These are phyloP conservation scores for Coleophora deauratella DNA, from an alignment of 2,888 invertebrate species.

Conservation along the genomic window DNA sequence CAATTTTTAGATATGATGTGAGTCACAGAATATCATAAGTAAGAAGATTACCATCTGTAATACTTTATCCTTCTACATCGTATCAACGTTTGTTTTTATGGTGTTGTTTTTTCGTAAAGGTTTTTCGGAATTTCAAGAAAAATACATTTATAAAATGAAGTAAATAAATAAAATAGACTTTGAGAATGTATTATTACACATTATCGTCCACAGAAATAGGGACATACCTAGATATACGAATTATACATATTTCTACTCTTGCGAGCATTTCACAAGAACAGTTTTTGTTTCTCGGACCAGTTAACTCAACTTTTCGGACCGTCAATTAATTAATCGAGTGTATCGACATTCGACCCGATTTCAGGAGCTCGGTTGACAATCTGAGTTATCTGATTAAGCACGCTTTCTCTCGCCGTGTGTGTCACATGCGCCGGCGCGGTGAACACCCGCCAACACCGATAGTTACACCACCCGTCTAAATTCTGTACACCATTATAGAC, in stretches of 20 bases:
- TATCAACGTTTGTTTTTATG: too few species aligned
- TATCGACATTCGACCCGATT: slow-evolving; percentile 73
- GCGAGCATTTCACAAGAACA: slow-evolving; percentile 49
- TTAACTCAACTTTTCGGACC: slow-evolving; percentile 62
- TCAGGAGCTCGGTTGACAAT: slow-evolving; percentile 73
- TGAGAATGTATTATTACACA: too few species aligned
- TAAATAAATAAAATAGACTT: too few species aligned
- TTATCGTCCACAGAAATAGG: too few species aligned
- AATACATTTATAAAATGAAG: too few species aligned
- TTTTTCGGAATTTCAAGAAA: too few species aligned
- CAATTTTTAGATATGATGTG: slow-evolving; percentile 6
- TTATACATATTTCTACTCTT: slow-evolving; percentile 7
- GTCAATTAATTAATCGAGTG: slow-evolving; percentile 73
- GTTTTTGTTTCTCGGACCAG: slow-evolving; percentile 57
- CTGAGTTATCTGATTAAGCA: slow-evolving; percentile 72
- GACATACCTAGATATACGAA: too few species aligned
- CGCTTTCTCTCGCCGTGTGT: slow-evolving; percentile 65
- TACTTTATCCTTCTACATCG: background rate
- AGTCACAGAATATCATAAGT: background rate
- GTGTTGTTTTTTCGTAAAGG: too few species aligned
- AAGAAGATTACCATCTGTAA: background rate
- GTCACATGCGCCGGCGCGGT: slow-evolving; percentile 26
- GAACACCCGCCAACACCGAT: slow-evolving; percentile 9
- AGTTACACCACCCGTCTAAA: slow-evolving; percentile 6
- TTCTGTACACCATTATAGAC: slow-evolving; percentile 8